Conservation (phyloP, 1,140 invertebrate genomes). For the Cotesia typhae region DNA sequence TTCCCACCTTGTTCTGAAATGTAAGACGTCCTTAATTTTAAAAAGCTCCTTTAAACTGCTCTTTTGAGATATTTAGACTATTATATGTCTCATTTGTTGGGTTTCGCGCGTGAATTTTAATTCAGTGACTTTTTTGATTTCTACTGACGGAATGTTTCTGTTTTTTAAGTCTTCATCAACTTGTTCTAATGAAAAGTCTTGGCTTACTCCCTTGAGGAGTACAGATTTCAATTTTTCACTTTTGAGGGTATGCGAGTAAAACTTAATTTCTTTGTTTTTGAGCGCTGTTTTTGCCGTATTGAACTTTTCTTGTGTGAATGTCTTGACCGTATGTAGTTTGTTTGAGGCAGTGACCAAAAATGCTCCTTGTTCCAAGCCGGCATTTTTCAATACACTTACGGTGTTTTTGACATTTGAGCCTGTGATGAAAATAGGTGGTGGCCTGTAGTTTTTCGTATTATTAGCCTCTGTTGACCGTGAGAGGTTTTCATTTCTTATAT, state of each 20-base stretch:
- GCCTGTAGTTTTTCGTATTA: not conserved
- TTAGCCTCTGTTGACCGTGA: not conserved
- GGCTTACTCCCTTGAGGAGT: not conserved
- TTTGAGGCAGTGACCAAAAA: not conserved
- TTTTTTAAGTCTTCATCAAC: not conserved
- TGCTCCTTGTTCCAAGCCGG: not conserved
- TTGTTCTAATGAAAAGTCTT: not conserved
- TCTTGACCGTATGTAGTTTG: not conserved
- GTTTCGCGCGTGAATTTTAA: not conserved
- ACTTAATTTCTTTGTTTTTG: not conserved
- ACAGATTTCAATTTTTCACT: not conserved
- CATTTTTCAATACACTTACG: not conserved
- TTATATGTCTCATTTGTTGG: not conserved
- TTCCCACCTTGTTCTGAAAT: conserved; percentile 36
- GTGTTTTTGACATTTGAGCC: not conserved
- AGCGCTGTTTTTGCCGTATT: not conserved
- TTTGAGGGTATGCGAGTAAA: not conserved
- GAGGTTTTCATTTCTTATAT: no score
- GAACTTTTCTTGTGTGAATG: not conserved
- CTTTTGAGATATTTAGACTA: not conserved
- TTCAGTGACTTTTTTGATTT: not conserved
- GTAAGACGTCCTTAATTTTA: not conserved
- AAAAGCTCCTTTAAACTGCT: not conserved
- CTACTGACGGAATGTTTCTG: not conserved
- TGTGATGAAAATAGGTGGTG: not conserved